Evolutionary conservation across 2,888 invertebrate species (phyloP), one percentile per base, ranked within the genome.

Genomic region (Lysandra bellargus): DNA sequence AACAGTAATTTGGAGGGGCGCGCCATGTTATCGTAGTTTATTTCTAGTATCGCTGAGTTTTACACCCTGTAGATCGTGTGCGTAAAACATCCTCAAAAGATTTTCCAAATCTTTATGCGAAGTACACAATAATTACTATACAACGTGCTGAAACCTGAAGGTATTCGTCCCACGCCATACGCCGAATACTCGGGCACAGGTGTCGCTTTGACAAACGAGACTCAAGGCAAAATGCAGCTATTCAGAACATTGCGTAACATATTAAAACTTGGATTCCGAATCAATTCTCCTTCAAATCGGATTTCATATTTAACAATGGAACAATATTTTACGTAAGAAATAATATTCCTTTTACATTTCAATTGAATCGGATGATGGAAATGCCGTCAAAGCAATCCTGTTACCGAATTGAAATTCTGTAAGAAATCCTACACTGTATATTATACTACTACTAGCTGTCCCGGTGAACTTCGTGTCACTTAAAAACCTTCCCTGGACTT

Each of bases 131-230:
- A 30, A 49, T 23, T 23, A 23, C 12, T 30, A 30, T 30, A 64
- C 64, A 64, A 23, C 1, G 61, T 61, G 3, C 64, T 57, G 14
- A 30, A 23, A 23, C n/a, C 61, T 23, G 4, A 23, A 69, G 69
- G 33, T 30, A 37, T 14, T 33, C 5, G 69, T 9, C 37, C 14
- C 30, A 12, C 61, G 30, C 12, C 64, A 30, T 12, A 33, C 69
- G 69, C 69, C 69, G 33, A 69, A 69, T 37, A 69, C 69, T 69
- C 12, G 4, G 69, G 69, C 33, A 17, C 69, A 69, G 69, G 33
- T 69, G 69, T 69, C 69, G 69, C 69, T 69, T 69, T 69, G 69
- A 69, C 69, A 69, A 69, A 69, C 37, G 69, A 69, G 33, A 69
- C 69, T 37, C 69, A 69, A 33, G 37, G 69, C 0, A 14, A 69